Conservation (phyloP, 2,797 vertebrate species). For the Myotis myotis region DNA sequence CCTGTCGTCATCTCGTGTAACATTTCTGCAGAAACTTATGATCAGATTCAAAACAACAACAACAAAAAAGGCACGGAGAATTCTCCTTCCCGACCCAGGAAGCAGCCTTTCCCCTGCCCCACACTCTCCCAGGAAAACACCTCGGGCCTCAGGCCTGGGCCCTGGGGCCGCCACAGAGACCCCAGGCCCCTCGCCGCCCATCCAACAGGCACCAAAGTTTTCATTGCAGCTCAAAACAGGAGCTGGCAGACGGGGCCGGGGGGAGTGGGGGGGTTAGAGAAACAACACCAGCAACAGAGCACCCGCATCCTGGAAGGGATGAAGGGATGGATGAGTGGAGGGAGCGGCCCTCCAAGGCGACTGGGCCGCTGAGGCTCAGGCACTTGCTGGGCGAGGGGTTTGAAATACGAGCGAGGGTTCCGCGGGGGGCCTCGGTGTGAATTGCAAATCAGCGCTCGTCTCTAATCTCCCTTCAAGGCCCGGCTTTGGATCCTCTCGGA, state of each 20-base stretch:
- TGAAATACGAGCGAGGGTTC: slow-evolving; percentile 94
- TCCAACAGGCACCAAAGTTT: slow-evolving; percentile 75
- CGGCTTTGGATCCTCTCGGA: slow-evolving; percentile 87
- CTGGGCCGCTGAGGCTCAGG: slow-evolving; percentile 46
- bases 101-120: no score
- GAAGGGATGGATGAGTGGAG: no score
- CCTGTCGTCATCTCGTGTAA: background rate
- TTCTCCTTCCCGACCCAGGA: background rate
- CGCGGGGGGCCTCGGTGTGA: slow-evolving; percentile 95
- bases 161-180: background rate
- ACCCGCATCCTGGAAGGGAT: slow-evolving; percentile 70
- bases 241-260: background rate
- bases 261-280: no score
- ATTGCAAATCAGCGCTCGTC: slow-evolving; percentile 96
- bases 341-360: slow-evolving; percentile 30
- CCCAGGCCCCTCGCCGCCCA: background rate
- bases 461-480: slow-evolving; percentile 99
- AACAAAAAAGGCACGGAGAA: background rate
- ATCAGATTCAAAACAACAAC: background rate
- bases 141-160: background rate
- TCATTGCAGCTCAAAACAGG: slow-evolving; percentile 63
- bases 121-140: background rate
- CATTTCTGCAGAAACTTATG: background rate
- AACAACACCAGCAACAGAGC: slow-evolving; percentile 50
- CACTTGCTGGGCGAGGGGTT: slow-evolving; percentile 85